These are phyloP conservation scores for Atractosteus spatula DNA, from an alignment of 2,113 vertebrate species.

Conservation along the genomic window DNA sequence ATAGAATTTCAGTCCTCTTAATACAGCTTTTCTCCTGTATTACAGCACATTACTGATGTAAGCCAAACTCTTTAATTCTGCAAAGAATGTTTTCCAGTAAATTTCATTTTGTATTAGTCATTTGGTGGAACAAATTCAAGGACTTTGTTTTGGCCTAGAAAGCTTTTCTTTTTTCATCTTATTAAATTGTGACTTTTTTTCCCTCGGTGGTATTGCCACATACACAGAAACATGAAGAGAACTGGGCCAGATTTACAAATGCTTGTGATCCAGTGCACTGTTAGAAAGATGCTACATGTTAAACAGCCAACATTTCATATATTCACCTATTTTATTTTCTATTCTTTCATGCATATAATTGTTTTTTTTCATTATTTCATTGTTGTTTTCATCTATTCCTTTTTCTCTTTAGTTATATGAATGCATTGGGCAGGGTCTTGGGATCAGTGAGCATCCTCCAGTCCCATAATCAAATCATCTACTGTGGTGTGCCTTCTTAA, in stretches of 20 bases:
- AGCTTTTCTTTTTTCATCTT: too few species aligned
- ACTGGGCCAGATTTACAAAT: constrained; percentile 43
- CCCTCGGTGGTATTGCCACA: too few species aligned
- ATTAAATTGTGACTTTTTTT: too few species aligned
- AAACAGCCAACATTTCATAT: not conserved
- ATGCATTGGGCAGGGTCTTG: not conserved
- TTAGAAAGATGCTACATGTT: constrained; percentile 3
- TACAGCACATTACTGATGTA: too few species aligned
- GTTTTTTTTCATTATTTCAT: not conserved
- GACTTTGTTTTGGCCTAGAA: too few species aligned
- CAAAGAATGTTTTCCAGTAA: too few species aligned
- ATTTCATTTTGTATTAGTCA: too few species aligned
- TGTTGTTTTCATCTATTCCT: not conserved
- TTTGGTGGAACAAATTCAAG: too few species aligned
- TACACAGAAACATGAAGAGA: not conserved
- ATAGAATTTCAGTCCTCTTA: too few species aligned
- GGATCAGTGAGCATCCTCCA: not conserved
- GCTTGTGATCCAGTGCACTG: constrained; percentile 35
- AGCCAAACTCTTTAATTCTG: too few species aligned
- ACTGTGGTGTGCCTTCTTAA: not conserved
- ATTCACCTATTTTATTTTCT: not conserved
- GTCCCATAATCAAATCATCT: not conserved
- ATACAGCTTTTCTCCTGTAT: too few species aligned
- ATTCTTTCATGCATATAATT: not conserved
- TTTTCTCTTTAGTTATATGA: not conserved